phyloP scores from a whole-genome alignment of 2,888 invertebrate species.

The Synanthedon andrenaeformis region DNA sequence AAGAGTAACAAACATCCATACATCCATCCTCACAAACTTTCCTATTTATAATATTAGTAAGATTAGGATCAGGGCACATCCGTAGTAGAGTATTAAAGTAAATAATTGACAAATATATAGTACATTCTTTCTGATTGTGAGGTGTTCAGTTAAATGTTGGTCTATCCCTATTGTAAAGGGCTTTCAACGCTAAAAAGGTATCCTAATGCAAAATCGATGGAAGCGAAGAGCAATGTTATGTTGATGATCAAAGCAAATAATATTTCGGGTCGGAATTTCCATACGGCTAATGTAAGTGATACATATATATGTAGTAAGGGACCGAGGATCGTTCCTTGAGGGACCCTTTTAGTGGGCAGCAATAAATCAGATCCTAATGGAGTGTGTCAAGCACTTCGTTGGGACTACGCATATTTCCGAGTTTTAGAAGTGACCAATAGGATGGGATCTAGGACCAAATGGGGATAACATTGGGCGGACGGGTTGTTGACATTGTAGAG shows the following conservation, averaged over 20 bases:
- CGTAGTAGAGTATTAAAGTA: too few relatives aligned
- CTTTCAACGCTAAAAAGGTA: slow-evolving; percentile 2
- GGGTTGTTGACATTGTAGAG: slow-evolving; percentile 28
- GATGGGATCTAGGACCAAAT: slow-evolving; percentile 24
- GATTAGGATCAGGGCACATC: too few relatives aligned
- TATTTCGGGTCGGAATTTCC: slow-evolving; percentile 48
- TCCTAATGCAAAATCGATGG: slow-evolving; percentile 22
- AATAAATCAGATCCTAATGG: slow-evolving; percentile 65
- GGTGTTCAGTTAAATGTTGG: too few relatives aligned
- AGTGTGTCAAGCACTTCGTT: slow-evolving; percentile 42
- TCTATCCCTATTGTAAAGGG: too few relatives aligned
- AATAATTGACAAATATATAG: too few relatives aligned
- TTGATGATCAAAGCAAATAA: slow-evolving; percentile 45
- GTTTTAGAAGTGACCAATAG: slow-evolving; percentile 39
- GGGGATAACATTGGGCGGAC: slow-evolving; percentile 31
- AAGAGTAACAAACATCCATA: too few relatives aligned
- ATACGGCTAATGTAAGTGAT: slow-evolving; percentile 58
- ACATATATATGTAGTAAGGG: slow-evolving; percentile 35
- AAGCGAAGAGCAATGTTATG: slow-evolving; percentile 21
- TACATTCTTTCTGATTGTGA: too few relatives aligned
- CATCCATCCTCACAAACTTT: too few relatives aligned
- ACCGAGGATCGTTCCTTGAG: slow-evolving; percentile 48
- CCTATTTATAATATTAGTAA: too few relatives aligned
- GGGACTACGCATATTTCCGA: slow-evolving; percentile 48
- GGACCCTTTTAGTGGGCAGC: slow-evolving; percentile 60